Evolutionary conservation across 92 coral and sea anemone species (phyloP).

Genomic region (Epizoanthus rinbou): DNA sequence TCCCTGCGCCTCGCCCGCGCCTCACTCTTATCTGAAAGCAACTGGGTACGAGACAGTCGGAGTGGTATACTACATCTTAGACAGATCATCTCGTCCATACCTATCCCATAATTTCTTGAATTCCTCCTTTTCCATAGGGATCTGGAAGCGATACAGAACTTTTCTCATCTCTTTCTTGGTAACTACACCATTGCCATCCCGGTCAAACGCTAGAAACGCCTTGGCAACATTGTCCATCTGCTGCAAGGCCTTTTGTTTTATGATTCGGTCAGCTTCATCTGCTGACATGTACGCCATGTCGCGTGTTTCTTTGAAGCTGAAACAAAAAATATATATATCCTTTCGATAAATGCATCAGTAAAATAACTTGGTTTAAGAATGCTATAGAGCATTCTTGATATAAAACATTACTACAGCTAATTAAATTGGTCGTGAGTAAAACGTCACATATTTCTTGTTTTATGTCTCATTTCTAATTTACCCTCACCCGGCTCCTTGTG

Average conservation of each 20-base stretch:
- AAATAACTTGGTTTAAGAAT: background rate
- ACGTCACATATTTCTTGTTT: no score
- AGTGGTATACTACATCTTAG: no score
- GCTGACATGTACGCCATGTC: constrained; percentile 87
- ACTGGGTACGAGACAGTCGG: no score
- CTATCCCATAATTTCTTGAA: constrained; percentile 88
- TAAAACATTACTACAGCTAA: background rate
- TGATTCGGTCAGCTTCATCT: constrained; percentile 81
- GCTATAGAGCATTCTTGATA: background rate
- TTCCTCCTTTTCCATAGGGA: constrained; percentile 85
- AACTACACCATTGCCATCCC: constrained; percentile 94
- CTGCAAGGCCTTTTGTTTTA: constrained; percentile 80
- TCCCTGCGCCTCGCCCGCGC: no score
- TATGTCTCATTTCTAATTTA: no score
- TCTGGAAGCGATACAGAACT: constrained; percentile 89
- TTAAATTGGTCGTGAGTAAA: no score
- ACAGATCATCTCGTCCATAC: constrained; percentile 48
- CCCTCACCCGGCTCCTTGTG: no score
- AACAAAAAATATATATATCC: background rate
- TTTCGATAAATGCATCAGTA: background rate
- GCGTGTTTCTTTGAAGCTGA: constrained; percentile 78
- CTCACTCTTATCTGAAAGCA: no score
- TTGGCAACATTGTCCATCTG: constrained; percentile 85
- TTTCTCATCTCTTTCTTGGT: constrained; percentile 91
- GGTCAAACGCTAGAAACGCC: constrained; percentile 93